A percentile compares a stretch with the other conserved stretches of the same genome.
These are phyloP conservation scores for Phocoena sinus DNA, from an alignment of 2,113 vertebrate genomes.

Conservation along the genomic window DNA sequence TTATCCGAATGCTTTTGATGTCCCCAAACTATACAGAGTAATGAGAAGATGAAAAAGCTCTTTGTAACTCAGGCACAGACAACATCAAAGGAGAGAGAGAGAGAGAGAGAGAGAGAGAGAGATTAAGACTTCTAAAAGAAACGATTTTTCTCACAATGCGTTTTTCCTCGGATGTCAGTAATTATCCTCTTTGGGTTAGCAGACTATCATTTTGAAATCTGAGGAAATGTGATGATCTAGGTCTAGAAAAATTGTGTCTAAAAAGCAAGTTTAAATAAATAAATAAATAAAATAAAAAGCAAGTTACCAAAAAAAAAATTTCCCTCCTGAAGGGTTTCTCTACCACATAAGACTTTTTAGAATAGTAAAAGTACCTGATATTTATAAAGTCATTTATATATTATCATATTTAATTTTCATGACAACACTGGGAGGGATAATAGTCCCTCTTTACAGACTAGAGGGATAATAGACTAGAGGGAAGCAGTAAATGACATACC, in stretches of 20 bases:
- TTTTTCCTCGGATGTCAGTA: constrained; percentile 6
- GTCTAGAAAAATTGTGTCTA: neutral
- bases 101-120: neutral
- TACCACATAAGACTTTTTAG: neutral
- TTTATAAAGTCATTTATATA: constrained; percentile 2
- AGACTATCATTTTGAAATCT: constrained; percentile 32
- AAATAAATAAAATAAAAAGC: neutral
- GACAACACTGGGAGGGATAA: neutral
- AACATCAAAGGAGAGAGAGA: neutral
- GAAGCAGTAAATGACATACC: neutral
- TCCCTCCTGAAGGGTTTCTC: neutral
- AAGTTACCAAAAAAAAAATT: neutral
- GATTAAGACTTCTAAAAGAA: neutral
- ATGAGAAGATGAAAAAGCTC: constrained; percentile 42
- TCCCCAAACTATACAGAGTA: constrained; percentile 37
- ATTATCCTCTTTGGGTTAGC: neutral
- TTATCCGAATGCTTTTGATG: constrained; percentile 57
- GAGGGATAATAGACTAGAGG: too few relatives aligned
- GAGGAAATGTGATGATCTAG: neutral
- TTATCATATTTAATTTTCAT: constrained; percentile 26
- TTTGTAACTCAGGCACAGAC: neutral
- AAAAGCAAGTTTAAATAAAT: neutral
- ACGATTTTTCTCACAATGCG: neutral
- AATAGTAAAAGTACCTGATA: neutral
- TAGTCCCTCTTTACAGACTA: neutral